Conservation (phyloP, 2,888 invertebrate genomes). For the Meganola albula region DNA sequence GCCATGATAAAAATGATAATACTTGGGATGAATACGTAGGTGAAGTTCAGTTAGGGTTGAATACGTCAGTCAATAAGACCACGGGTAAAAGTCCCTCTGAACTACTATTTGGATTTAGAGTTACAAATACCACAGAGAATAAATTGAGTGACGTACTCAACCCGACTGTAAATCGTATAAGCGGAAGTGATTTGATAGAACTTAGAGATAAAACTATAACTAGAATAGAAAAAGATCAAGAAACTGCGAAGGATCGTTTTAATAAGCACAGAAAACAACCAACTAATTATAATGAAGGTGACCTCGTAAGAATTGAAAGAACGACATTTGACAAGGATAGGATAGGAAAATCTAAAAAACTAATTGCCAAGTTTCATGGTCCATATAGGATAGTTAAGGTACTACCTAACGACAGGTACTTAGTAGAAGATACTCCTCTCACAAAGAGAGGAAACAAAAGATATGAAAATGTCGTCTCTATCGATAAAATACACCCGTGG, state of each 20-base stretch:
- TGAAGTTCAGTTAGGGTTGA: constrained; percentile 16
- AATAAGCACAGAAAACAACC: constrained; percentile 6
- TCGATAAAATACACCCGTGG: constrained; percentile 5
- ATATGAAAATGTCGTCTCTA: constrained; percentile 1
- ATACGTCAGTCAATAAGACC: constrained; percentile 10
- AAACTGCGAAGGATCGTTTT: constrained; percentile 7
- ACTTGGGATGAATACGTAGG: constrained; percentile 14
- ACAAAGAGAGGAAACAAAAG: constrained; percentile 2
- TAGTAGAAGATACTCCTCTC: constrained; percentile 3
- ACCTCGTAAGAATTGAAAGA: constrained; percentile 4
- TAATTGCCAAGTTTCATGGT: constrained; percentile 4
- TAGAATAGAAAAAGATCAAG: constrained; percentile 9
- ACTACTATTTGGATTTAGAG: constrained; percentile 15
- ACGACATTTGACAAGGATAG: constrained; percentile 4
- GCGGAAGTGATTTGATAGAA: constrained; percentile 2
- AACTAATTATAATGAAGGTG: constrained; percentile 2
- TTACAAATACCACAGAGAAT: constrained; percentile 12
- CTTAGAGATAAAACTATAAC: constrained; percentile 7
- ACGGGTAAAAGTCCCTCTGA: constrained; percentile 19
- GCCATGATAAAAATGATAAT: constrained; percentile 2
- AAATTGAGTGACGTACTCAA: constrained; percentile 8
- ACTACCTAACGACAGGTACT: constrained; percentile 7
- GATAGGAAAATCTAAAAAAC: constrained; percentile 5
- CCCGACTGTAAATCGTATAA: background rate
- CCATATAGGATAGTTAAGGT: constrained; percentile 5